Evolutionary conservation across 2,797 vertebrate species (phyloP).

Genomic region (Melanotaenia pygmaea): DNA sequence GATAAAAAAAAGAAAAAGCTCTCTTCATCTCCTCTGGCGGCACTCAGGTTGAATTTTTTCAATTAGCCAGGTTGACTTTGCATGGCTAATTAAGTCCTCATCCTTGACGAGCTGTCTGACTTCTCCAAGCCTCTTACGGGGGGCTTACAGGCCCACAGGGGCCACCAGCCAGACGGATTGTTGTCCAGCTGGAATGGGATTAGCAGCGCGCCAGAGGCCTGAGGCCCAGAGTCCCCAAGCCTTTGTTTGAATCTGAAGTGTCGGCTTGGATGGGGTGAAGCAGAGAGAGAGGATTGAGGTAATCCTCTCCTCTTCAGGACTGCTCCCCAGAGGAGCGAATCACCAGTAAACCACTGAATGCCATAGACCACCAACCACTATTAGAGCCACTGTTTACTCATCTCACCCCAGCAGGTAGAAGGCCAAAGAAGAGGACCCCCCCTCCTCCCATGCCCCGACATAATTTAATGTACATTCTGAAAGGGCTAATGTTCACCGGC

Average conservation of each 20-base stretch:
- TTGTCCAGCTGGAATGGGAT: constrained; percentile 86
- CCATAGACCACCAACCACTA: constrained; percentile 69
- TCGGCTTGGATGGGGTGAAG: constrained; percentile 75
- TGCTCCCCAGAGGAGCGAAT: constrained; percentile 64
- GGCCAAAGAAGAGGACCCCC: constrained; percentile 21
- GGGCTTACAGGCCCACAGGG: constrained; percentile 74
- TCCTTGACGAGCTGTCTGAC: constrained; percentile 85
- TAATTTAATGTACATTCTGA: constrained; percentile 36
- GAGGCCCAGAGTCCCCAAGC: constrained; percentile 73
- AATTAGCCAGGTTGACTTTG: constrained; percentile 86
- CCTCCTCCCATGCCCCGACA: constrained; percentile 9
- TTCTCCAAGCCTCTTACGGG: constrained; percentile 83
- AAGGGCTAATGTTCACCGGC: constrained; percentile 30
- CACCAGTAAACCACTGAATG: constrained; percentile 57
- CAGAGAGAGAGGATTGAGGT: constrained; percentile 77
- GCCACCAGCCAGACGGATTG: constrained; percentile 82
- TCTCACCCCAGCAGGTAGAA: constrained; percentile 63
- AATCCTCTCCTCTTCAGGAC: constrained; percentile 79
- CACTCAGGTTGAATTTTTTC: constrained; percentile 77
- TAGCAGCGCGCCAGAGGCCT: constrained; percentile 77
- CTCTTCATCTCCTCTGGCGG: constrained; percentile 49
- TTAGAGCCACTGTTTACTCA: constrained; percentile 61
- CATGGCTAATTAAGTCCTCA: constrained; percentile 86
- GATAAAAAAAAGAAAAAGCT: constrained; percentile 42
- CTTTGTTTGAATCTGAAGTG: constrained; percentile 83